phyloP scores from a whole-genome alignment of 1,140 invertebrate genomes.

The Lepidurus packardi region DNA sequence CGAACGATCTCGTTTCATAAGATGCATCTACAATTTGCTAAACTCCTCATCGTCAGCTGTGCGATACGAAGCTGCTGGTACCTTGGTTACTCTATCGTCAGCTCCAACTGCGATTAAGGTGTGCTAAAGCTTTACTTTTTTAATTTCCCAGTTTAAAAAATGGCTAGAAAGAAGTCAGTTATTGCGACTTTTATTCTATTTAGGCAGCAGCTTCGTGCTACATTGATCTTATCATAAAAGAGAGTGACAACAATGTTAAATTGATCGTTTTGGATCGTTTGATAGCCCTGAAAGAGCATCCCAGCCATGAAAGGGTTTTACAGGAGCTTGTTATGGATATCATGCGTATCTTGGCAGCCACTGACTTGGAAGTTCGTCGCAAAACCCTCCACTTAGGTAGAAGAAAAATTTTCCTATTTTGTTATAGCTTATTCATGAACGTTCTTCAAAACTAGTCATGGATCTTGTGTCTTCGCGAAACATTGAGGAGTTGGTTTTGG shows the following conservation, averaged over 20 bases:
- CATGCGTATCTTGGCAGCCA: slow-evolving; percentile 82
- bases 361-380: slow-evolving; percentile 87
- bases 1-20: slow-evolving; percentile 92
- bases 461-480: slow-evolving; percentile 89
- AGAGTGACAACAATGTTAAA: slow-evolving; percentile 99
- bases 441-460: slow-evolving; percentile 57
- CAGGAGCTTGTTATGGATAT: slow-evolving; percentile 98
- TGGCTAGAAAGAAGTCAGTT: background rate
- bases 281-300: slow-evolving; percentile 78
- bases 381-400: slow-evolving; percentile 73
- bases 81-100: slow-evolving; percentile 95
- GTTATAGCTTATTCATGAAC: background rate
- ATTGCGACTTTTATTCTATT: slow-evolving; percentile 25
- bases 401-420: slow-evolving; percentile 26
- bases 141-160: slow-evolving; percentile 1
- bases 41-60: slow-evolving; percentile 95
- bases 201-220: slow-evolving; percentile 93
- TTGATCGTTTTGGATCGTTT: slow-evolving; percentile 94
- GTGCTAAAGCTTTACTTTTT: slow-evolving; percentile 31
- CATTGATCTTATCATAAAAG: slow-evolving; percentile 97
- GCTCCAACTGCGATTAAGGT: slow-evolving; percentile 95
- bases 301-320: slow-evolving; percentile 83
- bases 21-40: slow-evolving; percentile 95
- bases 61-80: slow-evolving; percentile 96
- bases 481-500: slow-evolving; percentile 91